phyloP scores from a whole-genome alignment of 1,140 invertebrate species.

The Trachymyrmex septentrionalis region DNA sequence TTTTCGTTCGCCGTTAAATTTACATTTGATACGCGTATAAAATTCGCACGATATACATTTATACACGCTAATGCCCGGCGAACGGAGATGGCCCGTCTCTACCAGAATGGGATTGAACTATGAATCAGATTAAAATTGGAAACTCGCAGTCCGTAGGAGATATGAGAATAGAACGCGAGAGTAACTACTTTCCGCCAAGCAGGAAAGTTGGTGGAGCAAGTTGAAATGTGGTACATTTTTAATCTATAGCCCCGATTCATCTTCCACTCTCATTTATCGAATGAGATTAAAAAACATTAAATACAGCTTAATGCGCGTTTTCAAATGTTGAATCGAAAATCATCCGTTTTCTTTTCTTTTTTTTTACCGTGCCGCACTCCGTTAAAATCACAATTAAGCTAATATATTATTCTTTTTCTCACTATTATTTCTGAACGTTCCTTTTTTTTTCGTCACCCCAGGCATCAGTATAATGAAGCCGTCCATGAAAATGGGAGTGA shows the following conservation, averaged over 20 bases:
- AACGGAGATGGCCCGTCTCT: background rate
- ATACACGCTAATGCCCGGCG: conserved; percentile 16
- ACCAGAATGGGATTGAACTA: conserved; percentile 20
- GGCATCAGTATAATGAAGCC: conserved; percentile 81
- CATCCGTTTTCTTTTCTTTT: background rate
- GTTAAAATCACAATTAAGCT: conserved; percentile 2
- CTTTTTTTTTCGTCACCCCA: background rate
- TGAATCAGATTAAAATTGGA: conserved; percentile 58
- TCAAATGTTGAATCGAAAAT: background rate
- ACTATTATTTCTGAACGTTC: background rate
- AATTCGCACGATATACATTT: conserved; percentile 22
- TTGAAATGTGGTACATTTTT: conserved; percentile 48
- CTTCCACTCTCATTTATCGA: conserved; percentile 7
- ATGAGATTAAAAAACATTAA: conserved; percentile 14
- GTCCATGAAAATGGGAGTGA: conserved; percentile 83
- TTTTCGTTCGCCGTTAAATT: conserved; percentile 26
- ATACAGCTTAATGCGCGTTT: background rate
- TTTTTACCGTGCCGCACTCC: background rate
- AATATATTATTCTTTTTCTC: conserved; percentile 34
- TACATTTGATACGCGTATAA: conserved; percentile 30
- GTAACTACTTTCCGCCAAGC: background rate
- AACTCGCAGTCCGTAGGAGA: background rate
- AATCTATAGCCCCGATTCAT: conserved; percentile 34
- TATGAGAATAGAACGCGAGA: conserved; percentile 17
- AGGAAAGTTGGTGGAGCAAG: conserved; percentile 5